These are phyloP conservation scores for Dynastes maya DNA, from an alignment of 2,888 invertebrate genomes.

Conservation along the genomic window DNA sequence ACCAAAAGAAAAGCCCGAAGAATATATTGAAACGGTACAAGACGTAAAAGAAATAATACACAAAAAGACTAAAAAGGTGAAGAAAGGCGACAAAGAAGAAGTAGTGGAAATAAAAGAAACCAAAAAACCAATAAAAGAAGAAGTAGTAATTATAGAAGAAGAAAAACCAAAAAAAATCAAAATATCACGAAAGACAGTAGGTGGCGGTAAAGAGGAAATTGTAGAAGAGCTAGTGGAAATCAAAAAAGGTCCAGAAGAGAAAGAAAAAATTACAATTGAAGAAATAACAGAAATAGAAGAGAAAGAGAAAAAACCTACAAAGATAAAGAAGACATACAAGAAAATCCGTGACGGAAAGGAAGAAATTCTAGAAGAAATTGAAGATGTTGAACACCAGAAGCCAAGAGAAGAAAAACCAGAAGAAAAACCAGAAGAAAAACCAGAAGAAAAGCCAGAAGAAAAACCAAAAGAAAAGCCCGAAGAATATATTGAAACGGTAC, in stretches of 20 bases:
- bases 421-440: constrained; percentile 51
- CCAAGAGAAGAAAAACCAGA: constrained; percentile 39
- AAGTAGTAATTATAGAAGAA: constrained; percentile 63
- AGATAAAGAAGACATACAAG: constrained; percentile 60
- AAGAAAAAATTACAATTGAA: constrained; percentile 64
- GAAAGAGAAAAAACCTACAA: constrained; percentile 59
- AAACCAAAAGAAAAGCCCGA: constrained; percentile 44
- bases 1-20: constrained; percentile 39
- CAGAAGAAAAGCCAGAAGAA: constrained; percentile 56
- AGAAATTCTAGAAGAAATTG: constrained; percentile 51
- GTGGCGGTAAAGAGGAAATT: constrained; percentile 66
- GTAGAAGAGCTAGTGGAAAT: constrained; percentile 65
- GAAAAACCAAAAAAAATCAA: constrained; percentile 55
- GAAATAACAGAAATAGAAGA: constrained; percentile 65
- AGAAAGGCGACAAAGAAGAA: constrained; percentile 65
- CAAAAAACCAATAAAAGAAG: constrained; percentile 62
- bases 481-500: constrained; percentile 56
- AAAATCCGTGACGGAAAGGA: constrained; percentile 43
- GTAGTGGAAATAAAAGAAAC: constrained; percentile 69
- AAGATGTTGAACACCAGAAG: not conserved
- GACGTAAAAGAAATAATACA: constrained; percentile 61
- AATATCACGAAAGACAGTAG: constrained; percentile 59
- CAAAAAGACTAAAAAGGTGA: constrained; percentile 65
- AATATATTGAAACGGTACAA: constrained; percentile 59
- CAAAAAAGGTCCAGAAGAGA: constrained; percentile 56